A percentile compares a stretch with the other conserved stretches of the same genome.
Conservation (phyloP, 1,140 invertebrate genomes). For the Drosophila cardini region DNA sequence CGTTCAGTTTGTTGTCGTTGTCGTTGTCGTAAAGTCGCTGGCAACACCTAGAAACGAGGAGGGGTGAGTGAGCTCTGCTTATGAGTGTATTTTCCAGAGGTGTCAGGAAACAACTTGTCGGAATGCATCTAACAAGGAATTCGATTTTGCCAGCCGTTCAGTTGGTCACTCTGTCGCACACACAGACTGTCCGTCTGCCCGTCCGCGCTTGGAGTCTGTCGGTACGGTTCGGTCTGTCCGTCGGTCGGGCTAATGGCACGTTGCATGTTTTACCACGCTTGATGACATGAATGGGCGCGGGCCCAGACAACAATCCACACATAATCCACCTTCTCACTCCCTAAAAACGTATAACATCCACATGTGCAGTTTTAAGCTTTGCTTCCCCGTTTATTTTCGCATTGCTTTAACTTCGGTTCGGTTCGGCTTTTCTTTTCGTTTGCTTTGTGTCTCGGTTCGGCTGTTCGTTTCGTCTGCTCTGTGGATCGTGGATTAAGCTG, state of each 20-base stretch:
- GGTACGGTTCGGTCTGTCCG: no score
- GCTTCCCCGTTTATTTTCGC: constrained; percentile 53
- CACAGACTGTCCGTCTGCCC: constrained; percentile 19
- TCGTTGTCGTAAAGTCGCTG: constrained; percentile 71
- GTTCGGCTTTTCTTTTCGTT: constrained; percentile 29
- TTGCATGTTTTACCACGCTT: constrained; percentile 84
- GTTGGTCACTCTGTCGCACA: constrained; percentile 43
- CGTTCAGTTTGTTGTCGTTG: constrained; percentile 16
- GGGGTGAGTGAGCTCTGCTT: constrained; percentile 44
- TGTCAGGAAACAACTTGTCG: constrained; percentile 84
- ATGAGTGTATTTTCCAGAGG: constrained; percentile 82
- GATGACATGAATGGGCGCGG: constrained; percentile 84
- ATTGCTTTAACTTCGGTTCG: constrained; percentile 15
- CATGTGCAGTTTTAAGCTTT: constrained; percentile 42
- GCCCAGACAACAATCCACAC: constrained; percentile 57
- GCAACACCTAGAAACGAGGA: constrained; percentile 69
- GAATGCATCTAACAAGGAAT: constrained; percentile 85
- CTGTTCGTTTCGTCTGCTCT: constrained; percentile 1
- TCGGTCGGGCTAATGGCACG: constrained; percentile 76
- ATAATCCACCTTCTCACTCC: background rate
- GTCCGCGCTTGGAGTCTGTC: constrained; percentile 23
- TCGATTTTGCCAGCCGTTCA: constrained; percentile 79
- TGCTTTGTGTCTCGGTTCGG: constrained; percentile 15
- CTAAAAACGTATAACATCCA: background rate
- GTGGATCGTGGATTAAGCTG: constrained; percentile 13